phyloP scores from a whole-genome alignment of 2,113 vertebrate species.

The Chaetodon trifascialis region DNA sequence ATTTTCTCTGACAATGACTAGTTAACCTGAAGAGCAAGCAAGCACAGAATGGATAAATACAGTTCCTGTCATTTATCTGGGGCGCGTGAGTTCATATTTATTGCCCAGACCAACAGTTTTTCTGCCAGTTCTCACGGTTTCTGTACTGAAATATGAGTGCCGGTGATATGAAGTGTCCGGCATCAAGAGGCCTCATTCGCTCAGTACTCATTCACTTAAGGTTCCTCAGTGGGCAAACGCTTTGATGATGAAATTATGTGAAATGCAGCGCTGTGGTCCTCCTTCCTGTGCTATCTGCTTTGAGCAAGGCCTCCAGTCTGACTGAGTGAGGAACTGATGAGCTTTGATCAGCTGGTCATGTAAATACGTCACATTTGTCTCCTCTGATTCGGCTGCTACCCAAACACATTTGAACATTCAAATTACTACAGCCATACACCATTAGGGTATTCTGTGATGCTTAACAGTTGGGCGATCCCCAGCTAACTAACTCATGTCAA shows the following conservation, averaged over 20 bases:
- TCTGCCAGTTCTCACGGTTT: neutral
- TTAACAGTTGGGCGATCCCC: neutral
- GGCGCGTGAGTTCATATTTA: conserved; percentile 5
- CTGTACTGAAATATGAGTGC: conserved; percentile 21
- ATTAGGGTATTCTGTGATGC: conserved; percentile 24
- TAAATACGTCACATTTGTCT: conserved; percentile 20
- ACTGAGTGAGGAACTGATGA: conserved; percentile 29
- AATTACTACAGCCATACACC: conserved; percentile 7
- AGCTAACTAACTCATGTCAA: conserved; percentile 1
- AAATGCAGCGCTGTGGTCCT: conserved; percentile 62
- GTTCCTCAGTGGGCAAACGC: conserved; percentile 38
- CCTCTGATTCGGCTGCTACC: conserved; percentile 8
- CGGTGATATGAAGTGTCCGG: conserved; percentile 48
- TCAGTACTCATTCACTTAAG: conserved; percentile 47
- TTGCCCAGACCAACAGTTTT: neutral
- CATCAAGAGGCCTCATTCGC: conserved; percentile 41
- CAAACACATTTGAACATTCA: conserved; percentile 46
- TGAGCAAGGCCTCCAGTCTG: conserved; percentile 38
- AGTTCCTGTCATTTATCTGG: conserved; percentile 12
- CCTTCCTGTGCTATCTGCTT: conserved; percentile 53
- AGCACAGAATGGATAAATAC: conserved; percentile 41
- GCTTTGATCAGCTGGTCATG: conserved; percentile 62
- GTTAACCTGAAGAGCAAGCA: conserved; percentile 42
- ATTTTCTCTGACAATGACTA: conserved; percentile 56
- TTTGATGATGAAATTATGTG: conserved; percentile 82